These are phyloP conservation scores for Patiria miniata DNA, from an alignment of 35 echinoderm and acorn worm genomes.

Conservation along the genomic window DNA sequence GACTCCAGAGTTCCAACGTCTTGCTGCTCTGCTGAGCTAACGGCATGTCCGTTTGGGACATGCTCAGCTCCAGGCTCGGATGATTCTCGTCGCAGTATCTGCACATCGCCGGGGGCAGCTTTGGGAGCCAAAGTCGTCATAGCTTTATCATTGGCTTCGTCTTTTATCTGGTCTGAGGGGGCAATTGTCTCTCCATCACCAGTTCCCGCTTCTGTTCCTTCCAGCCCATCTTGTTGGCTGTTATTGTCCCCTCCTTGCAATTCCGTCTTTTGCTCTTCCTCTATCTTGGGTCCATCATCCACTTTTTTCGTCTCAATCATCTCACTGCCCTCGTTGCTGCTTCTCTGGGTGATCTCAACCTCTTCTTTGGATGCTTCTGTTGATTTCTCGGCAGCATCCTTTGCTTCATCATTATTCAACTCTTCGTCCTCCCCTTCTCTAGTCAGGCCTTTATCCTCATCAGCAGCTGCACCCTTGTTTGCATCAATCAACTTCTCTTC, in stretches of 20 bases:
- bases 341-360: slow-evolving; percentile 4
- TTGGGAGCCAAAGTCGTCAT: too few species aligned
- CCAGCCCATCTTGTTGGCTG: neutral
- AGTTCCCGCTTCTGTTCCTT: slow-evolving; percentile 6
- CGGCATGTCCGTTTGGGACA: too few species aligned
- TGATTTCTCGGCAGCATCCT: neutral
- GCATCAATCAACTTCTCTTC: neutral
- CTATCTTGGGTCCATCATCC: neutral
- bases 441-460: neutral
- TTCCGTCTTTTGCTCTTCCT: neutral
- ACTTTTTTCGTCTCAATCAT: neutral
- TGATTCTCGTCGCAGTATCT: too few species aligned
- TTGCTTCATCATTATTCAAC: neutral
- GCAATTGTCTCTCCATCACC: slow-evolving; percentile 6
- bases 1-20: too few species aligned
- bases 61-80: too few species aligned
- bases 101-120: too few species aligned
- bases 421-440: neutral
- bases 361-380: neutral
- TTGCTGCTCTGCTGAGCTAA: too few species aligned
- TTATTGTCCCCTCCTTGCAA: neutral
- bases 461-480: neutral
- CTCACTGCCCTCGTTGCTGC: neutral
- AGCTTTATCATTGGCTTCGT: neutral
- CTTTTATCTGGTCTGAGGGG: neutral